phyloP scores from a whole-genome alignment of 2,797 vertebrate species.

The Pseudomugil tenellus region DNA sequence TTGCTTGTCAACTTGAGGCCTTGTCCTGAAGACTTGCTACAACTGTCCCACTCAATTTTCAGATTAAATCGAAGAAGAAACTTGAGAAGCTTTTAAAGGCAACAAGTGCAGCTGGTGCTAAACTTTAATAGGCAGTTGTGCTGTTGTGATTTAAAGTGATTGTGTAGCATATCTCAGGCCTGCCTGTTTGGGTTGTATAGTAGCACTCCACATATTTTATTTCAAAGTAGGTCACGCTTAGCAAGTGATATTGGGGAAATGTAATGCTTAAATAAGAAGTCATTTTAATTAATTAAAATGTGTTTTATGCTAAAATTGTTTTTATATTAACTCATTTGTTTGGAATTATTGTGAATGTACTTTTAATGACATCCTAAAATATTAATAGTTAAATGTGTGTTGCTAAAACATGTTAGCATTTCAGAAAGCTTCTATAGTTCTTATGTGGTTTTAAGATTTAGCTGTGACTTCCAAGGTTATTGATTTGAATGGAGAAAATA shows the following conservation, averaged over 20 bases:
- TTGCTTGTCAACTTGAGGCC: constrained; percentile 40
- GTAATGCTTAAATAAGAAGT: not conserved
- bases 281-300: not conserved
- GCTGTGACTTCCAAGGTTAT: constrained; percentile 1
- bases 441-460: not conserved
- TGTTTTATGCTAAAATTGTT: not conserved
- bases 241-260: not conserved
- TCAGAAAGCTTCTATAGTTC: not conserved
- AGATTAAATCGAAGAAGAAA: constrained; percentile 10
- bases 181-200: constrained; percentile 19
- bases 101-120: constrained; percentile 23
- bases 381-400: not conserved
- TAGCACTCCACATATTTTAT: not conserved
- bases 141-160: constrained; percentile 55
- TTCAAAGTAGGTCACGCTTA: not conserved
- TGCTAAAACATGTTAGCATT: not conserved
- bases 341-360: not conserved
- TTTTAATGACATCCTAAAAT: not conserved
- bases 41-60: constrained; percentile 36
- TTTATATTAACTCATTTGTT: not conserved
- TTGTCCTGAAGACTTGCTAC: constrained; percentile 51
- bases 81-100: constrained; percentile 15
- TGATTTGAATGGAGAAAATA: constrained; percentile 8
- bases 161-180: constrained; percentile 21
- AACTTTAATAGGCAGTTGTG: constrained; percentile 59